A percentile compares a stretch with the other conserved stretches of the same genome.
These are phyloP conservation scores for Camponotus fellah DNA, from an alignment of 2,888 invertebrate species.

Conservation along the genomic window DNA sequence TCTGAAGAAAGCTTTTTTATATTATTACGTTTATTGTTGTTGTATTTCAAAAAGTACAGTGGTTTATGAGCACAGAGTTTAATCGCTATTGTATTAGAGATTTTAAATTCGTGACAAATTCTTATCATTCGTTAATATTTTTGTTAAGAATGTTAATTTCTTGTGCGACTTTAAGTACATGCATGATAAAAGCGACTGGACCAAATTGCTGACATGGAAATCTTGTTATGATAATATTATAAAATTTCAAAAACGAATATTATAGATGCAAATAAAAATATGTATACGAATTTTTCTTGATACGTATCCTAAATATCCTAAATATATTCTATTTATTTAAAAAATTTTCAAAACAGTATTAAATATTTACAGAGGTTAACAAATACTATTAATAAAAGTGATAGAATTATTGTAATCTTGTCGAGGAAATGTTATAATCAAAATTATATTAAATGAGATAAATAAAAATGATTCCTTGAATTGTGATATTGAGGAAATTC, in stretches of 20 bases:
- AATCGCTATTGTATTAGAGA: conserved; percentile 17
- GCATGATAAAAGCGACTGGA: conserved; percentile 1
- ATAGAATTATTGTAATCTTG: background rate
- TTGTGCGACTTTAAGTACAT: background rate
- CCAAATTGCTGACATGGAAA: conserved; percentile 32
- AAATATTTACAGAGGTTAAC: background rate
- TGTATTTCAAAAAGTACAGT: conserved; percentile 67
- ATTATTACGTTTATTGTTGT: conserved; percentile 66
- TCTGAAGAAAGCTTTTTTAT: conserved; percentile 44
- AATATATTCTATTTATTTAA: background rate
- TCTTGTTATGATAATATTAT: conserved; percentile 15
- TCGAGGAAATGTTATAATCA: background rate
- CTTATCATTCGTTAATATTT: background rate
- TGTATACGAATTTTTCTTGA: background rate
- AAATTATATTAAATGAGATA: background rate
- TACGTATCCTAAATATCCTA: background rate
- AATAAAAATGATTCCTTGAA: background rate
- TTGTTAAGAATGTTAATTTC: background rate
- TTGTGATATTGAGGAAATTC: background rate
- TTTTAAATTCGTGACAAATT: background rate
- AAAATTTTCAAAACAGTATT: background rate
- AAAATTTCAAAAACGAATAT: conserved; percentile 20
- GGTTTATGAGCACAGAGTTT: conserved; percentile 28
- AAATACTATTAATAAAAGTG: background rate
- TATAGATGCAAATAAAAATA: conserved; percentile 40